Percentiles rank a stretch among this genome's conserved stretches.
These are phyloP conservation scores for Cephus runcator DNA, from an alignment of 2,888 invertebrate genomes.

Conservation along the genomic window DNA sequence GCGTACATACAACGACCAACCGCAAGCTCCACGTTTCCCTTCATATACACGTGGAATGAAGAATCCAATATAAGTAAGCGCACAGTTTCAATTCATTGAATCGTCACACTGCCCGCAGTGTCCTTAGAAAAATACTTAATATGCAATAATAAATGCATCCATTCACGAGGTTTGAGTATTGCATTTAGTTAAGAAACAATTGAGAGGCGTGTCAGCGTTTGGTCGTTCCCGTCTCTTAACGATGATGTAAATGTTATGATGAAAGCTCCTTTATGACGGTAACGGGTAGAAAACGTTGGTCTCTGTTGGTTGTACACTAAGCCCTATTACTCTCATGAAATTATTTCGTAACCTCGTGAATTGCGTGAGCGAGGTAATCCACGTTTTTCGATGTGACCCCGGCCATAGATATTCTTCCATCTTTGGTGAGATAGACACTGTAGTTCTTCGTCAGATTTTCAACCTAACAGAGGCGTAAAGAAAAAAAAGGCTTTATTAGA, in stretches of 20 bases:
- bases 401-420: slow-evolving; percentile 98
- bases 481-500: neutral
- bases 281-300: neutral
- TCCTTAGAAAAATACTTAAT: slow-evolving; percentile 40
- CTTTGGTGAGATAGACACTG: slow-evolving; percentile 95
- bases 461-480: slow-evolving; percentile 71
- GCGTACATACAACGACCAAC: too few species aligned
- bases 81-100: too few species aligned
- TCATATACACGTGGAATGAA: too few species aligned
- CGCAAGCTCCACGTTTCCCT: too few species aligned
- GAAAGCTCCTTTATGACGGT: too few species aligned
- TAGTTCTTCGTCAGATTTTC: slow-evolving; percentile 88
- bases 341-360: slow-evolving; percentile 91
- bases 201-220: too few species aligned
- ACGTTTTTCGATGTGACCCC: slow-evolving; percentile 96
- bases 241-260: too few species aligned
- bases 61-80: too few species aligned
- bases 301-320: slow-evolving; percentile 3
- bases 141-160: slow-evolving; percentile 38
- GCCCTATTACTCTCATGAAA: neutral
- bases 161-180: neutral
- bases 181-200: too few species aligned
- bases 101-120: slow-evolving; percentile 49
- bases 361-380: slow-evolving; percentile 91
- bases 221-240: too few species aligned